phyloP scores from a whole-genome alignment of 2,113 vertebrate genomes.

The Probosciger aterrimus region DNA sequence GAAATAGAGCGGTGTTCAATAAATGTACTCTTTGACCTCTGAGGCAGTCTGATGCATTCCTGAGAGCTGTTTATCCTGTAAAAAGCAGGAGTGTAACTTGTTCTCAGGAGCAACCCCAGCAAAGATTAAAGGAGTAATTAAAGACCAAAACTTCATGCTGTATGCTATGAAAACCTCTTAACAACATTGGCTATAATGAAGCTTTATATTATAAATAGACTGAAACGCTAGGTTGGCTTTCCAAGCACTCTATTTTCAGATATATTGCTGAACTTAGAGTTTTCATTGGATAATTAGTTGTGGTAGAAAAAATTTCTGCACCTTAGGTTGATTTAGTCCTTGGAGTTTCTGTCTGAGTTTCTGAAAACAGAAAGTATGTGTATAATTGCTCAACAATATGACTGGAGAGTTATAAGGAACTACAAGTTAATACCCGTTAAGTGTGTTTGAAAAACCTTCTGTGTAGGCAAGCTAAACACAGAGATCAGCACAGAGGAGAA shows the following conservation, averaged over 20 bases:
- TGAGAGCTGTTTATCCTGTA: slow-evolving; percentile 21
- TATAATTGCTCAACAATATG: slow-evolving; percentile 3
- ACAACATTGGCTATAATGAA: neutral
- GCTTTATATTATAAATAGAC: slow-evolving; percentile 29
- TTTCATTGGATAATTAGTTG: slow-evolving; percentile 51
- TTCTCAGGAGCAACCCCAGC: slow-evolving; percentile 16
- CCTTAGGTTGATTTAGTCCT: slow-evolving; percentile 29
- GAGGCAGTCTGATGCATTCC: neutral
- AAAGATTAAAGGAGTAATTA: slow-evolving; percentile 61
- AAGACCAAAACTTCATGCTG: slow-evolving; percentile 10
- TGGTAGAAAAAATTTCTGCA: slow-evolving; percentile 30
- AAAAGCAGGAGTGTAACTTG: slow-evolving; percentile 13
- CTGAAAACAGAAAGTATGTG: neutral
- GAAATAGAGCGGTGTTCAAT: neutral
- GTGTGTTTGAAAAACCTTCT: neutral
- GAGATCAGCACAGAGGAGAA: neutral
- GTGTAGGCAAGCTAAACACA: neutral
- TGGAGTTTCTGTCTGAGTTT: neutral
- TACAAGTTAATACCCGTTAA: neutral
- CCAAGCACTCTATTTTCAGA: neutral
- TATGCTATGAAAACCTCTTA: slow-evolving; percentile 23
- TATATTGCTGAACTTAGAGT: slow-evolving; percentile 8
- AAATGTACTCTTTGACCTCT: neutral
- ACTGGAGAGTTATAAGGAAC: neutral
- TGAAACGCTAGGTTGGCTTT: neutral